Evolutionary conservation across 2,797 vertebrate genomes (phyloP).

Genomic region (Sebastes miniatus): DNA sequence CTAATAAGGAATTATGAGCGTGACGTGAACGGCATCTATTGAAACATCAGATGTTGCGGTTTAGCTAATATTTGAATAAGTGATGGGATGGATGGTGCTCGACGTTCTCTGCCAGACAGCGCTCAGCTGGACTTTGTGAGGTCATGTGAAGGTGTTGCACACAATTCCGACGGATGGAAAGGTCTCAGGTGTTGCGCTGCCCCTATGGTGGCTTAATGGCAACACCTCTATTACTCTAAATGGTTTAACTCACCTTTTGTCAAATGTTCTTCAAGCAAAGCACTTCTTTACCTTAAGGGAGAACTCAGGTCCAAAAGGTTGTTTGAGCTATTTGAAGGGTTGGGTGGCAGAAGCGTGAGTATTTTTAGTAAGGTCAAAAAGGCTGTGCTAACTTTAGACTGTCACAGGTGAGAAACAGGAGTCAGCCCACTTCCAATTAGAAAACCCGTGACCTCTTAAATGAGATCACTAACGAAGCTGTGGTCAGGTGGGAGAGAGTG

Average conservation of each 20-base stretch:
- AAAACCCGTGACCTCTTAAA: conserved; percentile 78
- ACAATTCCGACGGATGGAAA: background rate
- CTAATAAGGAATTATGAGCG: conserved; percentile 54
- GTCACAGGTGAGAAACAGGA: conserved; percentile 60
- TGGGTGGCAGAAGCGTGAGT: conserved; percentile 27
- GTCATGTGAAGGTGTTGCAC: conserved; percentile 24
- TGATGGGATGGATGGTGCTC: background rate
- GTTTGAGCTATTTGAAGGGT: conserved; percentile 31
- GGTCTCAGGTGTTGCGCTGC: conserved; percentile 1
- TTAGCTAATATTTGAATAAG: conserved; percentile 42
- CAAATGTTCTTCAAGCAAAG: conserved; percentile 12
- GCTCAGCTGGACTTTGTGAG: conserved; percentile 37
- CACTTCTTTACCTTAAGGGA: background rate
- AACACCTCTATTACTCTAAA: background rate
- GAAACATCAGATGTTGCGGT: conserved; percentile 28
- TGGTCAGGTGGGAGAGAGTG: conserved; percentile 70
- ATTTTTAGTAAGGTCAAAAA: conserved; percentile 60
- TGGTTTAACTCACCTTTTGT: background rate
- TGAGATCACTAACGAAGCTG: conserved; percentile 74
- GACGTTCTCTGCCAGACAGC: background rate
- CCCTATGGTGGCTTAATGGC: background rate
- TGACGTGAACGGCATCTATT: conserved; percentile 27
- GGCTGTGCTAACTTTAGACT: conserved; percentile 72
- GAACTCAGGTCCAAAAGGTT: conserved; percentile 17
- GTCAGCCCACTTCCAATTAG: conserved; percentile 76